Conservation (phyloP, 2,113 vertebrate species). For the Electrona antarctica region DNA sequence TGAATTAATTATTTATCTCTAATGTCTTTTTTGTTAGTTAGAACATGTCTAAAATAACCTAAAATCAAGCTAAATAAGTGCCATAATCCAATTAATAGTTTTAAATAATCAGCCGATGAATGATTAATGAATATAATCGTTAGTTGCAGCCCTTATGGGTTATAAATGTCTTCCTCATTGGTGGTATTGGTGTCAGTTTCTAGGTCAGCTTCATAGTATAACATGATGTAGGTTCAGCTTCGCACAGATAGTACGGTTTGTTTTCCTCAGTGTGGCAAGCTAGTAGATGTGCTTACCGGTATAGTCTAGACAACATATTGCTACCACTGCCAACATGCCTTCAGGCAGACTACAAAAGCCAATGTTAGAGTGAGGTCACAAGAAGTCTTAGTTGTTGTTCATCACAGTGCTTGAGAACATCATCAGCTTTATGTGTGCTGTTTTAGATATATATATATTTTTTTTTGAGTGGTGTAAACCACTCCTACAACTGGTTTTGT, state of each 20-base stretch:
- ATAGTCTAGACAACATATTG: neutral
- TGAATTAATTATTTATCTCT: too few relatives aligned
- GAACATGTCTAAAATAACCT: too few relatives aligned
- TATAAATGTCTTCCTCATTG: neutral
- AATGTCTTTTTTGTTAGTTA: too few relatives aligned
- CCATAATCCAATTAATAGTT: too few relatives aligned
- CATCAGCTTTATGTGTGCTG: neutral
- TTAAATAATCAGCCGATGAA: too few relatives aligned
- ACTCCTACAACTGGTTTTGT: too few relatives aligned
- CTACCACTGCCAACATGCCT: neutral
- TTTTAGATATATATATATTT: too few relatives aligned
- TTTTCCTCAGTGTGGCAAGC: neutral
- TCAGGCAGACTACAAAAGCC: neutral
- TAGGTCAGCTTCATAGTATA: neutral
- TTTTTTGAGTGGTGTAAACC: too few relatives aligned
- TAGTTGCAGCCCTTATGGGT: too few relatives aligned
- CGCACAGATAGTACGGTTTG: neutral
- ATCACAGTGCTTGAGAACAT: neutral
- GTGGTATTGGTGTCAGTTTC: neutral
- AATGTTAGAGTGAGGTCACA: slow-evolving; percentile 3
- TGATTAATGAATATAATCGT: too few relatives aligned
- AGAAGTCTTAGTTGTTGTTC: neutral
- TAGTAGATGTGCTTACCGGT: too few relatives aligned
- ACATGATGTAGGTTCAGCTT: neutral
- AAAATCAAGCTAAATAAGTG: too few relatives aligned